Evolutionary conservation across 2,888 invertebrate genomes (phyloP), one percentile per base, ranked within the genome.

Genomic region (Proisotoma minuta): DNA sequence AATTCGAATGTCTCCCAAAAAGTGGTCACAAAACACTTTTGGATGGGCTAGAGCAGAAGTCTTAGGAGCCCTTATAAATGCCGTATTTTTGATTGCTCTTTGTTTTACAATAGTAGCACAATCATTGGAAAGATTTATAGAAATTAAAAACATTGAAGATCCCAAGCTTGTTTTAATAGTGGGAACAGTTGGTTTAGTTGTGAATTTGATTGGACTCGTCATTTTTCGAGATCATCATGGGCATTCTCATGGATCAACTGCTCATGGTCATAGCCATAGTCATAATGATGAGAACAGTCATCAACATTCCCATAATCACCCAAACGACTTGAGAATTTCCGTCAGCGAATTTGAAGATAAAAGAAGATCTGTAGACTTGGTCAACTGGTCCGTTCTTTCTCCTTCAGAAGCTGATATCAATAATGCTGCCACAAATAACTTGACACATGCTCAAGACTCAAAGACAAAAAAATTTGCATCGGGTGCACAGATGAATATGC

Each of bases 1-100:
- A 65, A 90, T 97, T 71, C 79, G 92, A 91, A 93, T 94, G 91
- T 92, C 93, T 71, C 93, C 93, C 76, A 93, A 93, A 81, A 92
- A 92, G 81, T 94, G 93, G 93, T 91, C 91, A 54, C 95, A 95
- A 81, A 99, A 98, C 78, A 98, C 98, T 15, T 99, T 96, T 78
- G 99, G 99, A 12, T 99, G 98, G 98, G 97, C 96, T 1, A 84
- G 99, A 65, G 98, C 98, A 0, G 99, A 99, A 80, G 95, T 99
- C 0, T 79, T 99, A 39, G 99, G 99, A 12, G 98, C 98, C 22
- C 81, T 98, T 62, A 92, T 98, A 20, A 99, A 99, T 79, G 93
- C 97, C 2, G 97, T 99, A 59, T 99, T 99, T 80, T 85, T 99
- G 53, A 89, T 97, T 27, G 96, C 98, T 1, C 82, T 99, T 63